Evolutionary conservation across 2,113 vertebrate genomes (phyloP).

Genomic region (Silurus meridionalis): DNA sequence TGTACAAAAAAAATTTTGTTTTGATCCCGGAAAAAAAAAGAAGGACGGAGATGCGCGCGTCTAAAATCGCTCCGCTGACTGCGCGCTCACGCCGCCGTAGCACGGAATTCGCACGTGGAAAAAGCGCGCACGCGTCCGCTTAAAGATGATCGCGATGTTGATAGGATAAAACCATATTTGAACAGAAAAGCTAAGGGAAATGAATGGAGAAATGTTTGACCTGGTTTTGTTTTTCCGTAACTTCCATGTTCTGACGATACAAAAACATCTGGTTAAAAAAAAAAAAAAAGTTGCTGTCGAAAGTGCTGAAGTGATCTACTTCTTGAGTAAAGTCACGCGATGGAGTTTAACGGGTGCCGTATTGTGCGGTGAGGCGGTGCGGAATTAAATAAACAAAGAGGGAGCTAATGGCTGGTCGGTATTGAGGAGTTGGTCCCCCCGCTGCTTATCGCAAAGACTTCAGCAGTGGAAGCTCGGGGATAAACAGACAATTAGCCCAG

Average conservation of each 20-base stretch:
- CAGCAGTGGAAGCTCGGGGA: conserved; percentile 72
- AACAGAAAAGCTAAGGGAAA: conserved; percentile 64
- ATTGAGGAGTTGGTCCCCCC: conserved; percentile 71
- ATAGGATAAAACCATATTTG: conserved; percentile 64
- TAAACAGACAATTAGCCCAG: conserved; percentile 82
- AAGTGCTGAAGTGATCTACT: conserved; percentile 47
- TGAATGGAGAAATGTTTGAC: conserved; percentile 54
- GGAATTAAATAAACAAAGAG: conserved; percentile 70
- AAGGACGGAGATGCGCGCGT: not conserved
- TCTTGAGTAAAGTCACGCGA: conserved; percentile 47
- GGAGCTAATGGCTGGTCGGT: conserved; percentile 66
- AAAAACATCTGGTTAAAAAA: conserved; percentile 27
- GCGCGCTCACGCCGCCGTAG: not conserved
- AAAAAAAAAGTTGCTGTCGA: conserved; percentile 16
- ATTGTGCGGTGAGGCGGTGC: conserved; percentile 63
- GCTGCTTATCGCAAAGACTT: conserved; percentile 68
- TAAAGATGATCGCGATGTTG: not conserved
- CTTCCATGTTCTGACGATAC: conserved; percentile 62
- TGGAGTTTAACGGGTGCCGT: conserved; percentile 49
- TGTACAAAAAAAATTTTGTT: not conserved
- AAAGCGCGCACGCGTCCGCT: not conserved
- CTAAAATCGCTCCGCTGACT: not conserved
- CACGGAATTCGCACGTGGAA: not conserved
- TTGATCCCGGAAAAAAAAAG: not conserved
- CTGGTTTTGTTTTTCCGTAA: conserved; percentile 61